Evolutionary conservation across 1,140 invertebrate genomes (phyloP), one percentile per base, ranked within the genome.

Genomic region (Anoplolepis gracilipes): DNA sequence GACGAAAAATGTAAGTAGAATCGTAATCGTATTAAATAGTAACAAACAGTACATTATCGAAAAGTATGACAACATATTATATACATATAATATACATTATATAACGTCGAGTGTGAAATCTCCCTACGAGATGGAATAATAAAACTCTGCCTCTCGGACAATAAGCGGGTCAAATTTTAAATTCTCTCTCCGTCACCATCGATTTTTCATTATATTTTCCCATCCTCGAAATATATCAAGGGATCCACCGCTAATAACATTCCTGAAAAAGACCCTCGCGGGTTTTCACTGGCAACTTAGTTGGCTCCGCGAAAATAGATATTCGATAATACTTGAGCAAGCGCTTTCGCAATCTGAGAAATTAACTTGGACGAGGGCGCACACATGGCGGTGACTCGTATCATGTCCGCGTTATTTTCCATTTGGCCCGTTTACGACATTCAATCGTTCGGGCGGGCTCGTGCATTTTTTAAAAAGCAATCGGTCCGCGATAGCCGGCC

Each of bases 401-500:
- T 62, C 39, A 3, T 13, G 19, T 33, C 62, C 70, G 57, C 42
- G 39, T 84, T 62, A 59, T 57, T 72, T 72, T 82, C 67, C 53
- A 70, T 70, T 42, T 55, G 53, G 25, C 8, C 57, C 59, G 59
- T 61, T 77, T 46, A 76, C 57, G 53, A 33, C 36, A 57, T 55
- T 19, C 11, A 36, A 36, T 55, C 72, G 53, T 76, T 42, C 73
- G 73, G 25, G 0, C 57, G 55, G n/a, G 46, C 57, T 84, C 30
- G 13, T 84, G 81, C 81, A 84, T 84, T 76, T 84, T 84, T 84
- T 64, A 84, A 19, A 53, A 62, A 53, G 69, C 57, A 84, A 76
- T 76, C 30, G 57, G 64, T 4, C 25, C 5, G 30, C 28, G 55
- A 59, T 25, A n/a, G 28, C 70, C 22, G 46, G 70, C 36, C 55